Percentiles rank a stretch among this genome's conserved stretches.
phyloP scores from a whole-genome alignment of 2,113 vertebrate genomes.

The Leuciscus idus region DNA sequence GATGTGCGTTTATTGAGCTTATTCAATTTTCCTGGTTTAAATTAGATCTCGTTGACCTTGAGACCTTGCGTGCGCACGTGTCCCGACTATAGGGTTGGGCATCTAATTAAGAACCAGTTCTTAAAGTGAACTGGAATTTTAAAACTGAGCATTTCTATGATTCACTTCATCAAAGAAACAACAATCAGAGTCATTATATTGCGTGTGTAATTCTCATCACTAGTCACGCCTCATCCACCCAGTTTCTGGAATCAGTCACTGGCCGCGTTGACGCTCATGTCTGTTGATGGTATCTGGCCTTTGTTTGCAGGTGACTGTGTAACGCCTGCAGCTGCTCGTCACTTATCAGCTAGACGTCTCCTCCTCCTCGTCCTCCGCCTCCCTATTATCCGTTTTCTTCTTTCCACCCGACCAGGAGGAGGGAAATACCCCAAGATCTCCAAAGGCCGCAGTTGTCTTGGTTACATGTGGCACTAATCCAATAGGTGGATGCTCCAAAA shows the following conservation, averaged over 20 bases:
- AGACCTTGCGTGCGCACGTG: background rate
- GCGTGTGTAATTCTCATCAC: background rate
- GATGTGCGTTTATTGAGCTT: background rate
- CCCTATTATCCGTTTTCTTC: constrained; percentile 53
- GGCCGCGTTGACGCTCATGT: background rate
- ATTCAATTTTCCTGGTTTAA: background rate
- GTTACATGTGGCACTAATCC: constrained; percentile 78
- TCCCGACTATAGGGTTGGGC: background rate
- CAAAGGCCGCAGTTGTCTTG: constrained; percentile 81
- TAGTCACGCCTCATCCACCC: background rate
- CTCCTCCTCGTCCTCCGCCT: constrained; percentile 52
- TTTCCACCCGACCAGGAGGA: constrained; percentile 65
- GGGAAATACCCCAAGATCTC: constrained; percentile 73
- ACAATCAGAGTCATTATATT: background rate
- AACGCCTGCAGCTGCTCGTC: constrained; percentile 67
- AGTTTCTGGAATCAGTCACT: background rate
- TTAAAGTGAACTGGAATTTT: background rate
- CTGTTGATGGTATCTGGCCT: constrained; percentile 54
- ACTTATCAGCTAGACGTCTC: constrained; percentile 59
- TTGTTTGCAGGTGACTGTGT: constrained; percentile 59
- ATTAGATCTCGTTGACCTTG: background rate
- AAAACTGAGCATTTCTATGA: background rate
- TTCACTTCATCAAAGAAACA: background rate
- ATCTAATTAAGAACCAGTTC: background rate
- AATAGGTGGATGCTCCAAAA: constrained; percentile 67